phyloP scores from a whole-genome alignment of 2,888 invertebrate genomes.

The Bugula neritina region DNA sequence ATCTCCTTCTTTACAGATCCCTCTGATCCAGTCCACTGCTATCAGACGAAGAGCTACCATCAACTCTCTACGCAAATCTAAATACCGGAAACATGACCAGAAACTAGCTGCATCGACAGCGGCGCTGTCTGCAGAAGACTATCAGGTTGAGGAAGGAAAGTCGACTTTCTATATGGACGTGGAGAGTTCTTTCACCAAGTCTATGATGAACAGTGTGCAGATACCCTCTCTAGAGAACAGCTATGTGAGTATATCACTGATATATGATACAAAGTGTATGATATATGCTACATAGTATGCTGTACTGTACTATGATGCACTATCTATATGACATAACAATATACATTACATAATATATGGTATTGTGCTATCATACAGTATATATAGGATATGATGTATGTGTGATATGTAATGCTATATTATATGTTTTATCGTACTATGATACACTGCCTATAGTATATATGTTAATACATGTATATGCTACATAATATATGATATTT shows the following conservation, averaged over 20 bases:
- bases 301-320: background rate
- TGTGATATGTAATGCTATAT: too few species aligned
- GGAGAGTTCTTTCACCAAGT: background rate
- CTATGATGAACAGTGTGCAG: background rate
- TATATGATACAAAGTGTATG: too few species aligned
- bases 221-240: slow-evolving; percentile 14
- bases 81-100: background rate
- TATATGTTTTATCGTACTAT: too few species aligned
- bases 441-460: too few species aligned
- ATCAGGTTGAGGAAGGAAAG: slow-evolving; percentile 26
- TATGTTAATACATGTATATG: too few species aligned
- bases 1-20: background rate
- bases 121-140: background rate
- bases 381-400: too few species aligned
- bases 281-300: too few species aligned
- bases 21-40: background rate
- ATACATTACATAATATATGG: too few species aligned
- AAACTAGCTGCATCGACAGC: background rate
- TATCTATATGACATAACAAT: background rate
- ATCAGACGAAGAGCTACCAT: background rate
- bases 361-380: too few species aligned
- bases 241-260: slow-evolving; percentile 26
- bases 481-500: too few species aligned
- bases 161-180: slow-evolving; percentile 29
- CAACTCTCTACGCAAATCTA: background rate